Conservation (phyloP, 2,113 vertebrate genomes). For the Dolichallabes microphthalmus region DNA sequence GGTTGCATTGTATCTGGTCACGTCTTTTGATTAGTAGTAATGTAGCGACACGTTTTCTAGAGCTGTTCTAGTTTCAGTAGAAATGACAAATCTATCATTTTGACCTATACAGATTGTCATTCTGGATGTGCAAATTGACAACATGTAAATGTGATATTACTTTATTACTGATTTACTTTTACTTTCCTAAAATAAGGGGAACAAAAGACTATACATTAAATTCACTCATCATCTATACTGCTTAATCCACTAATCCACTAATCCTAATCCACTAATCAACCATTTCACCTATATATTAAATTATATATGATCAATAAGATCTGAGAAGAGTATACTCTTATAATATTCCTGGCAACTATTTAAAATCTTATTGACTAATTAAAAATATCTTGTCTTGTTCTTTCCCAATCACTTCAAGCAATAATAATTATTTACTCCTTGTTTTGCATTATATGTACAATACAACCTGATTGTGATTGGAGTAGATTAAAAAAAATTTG, state of each 20-base stretch:
- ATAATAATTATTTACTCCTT: not conserved
- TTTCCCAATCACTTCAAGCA: not conserved
- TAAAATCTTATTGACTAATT: not conserved
- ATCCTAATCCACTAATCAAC: no score
- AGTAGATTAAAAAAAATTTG: not conserved
- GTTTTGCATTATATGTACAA: not conserved
- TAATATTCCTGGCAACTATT: not conserved
- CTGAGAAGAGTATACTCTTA: not conserved
- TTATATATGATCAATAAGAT: not conserved
- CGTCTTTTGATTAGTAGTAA: not conserved
- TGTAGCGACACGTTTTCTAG: not conserved
- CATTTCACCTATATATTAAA: not conserved
- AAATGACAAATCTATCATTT: not conserved
- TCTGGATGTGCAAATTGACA: not conserved
- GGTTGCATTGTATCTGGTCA: not conserved
- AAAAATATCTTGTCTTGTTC: no score
- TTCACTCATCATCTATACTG: not conserved
- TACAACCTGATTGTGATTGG: not conserved
- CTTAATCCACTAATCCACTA: no score
- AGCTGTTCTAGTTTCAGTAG: not conserved
- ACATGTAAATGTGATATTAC: not conserved
- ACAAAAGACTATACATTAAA: not conserved
- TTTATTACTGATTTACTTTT: not conserved
- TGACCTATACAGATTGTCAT: not conserved
- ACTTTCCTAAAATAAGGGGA: not conserved